Percentiles rank a stretch among this genome's conserved stretches.
These are phyloP conservation scores for Sanderia malayensis DNA, from an alignment of 30 jellyfish, hydroid and myxozoan genomes.

Conservation along the genomic window DNA sequence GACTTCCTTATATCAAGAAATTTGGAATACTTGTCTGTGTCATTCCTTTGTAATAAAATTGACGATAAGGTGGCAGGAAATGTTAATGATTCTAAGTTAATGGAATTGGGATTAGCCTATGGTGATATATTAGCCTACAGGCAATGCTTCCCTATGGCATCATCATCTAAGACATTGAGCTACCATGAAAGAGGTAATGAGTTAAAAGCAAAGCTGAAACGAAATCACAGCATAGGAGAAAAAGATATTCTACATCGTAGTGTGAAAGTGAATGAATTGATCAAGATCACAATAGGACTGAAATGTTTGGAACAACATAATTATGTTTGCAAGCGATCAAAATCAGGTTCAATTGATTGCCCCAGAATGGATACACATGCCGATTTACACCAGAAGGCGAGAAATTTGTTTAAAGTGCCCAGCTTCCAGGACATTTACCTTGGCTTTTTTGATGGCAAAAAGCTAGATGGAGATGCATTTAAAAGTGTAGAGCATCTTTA, in stretches of 20 bases:
- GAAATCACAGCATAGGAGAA: background rate
- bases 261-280: background rate
- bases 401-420: background rate
- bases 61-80: slow-evolving; percentile 2
- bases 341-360: background rate
- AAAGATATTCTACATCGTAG: background rate
- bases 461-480: background rate
- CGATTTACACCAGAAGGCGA: background rate
- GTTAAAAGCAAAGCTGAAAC: background rate
- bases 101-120: slow-evolving; percentile 8
- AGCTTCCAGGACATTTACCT: background rate
- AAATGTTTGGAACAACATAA: slow-evolving; percentile 5
- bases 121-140: slow-evolving; percentile 15
- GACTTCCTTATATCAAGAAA: background rate
- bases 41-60: background rate
- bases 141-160: background rate
- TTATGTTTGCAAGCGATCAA: background rate
- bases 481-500: background rate
- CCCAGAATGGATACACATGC: background rate
- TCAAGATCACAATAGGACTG: background rate
- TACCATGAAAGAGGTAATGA: background rate
- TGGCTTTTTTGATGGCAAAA: background rate
- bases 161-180: background rate
- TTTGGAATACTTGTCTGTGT: background rate
- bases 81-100: slow-evolving; percentile 1